Evolutionary conservation across 2,888 invertebrate species (phyloP), one percentile per base, ranked within the genome.

Genomic region (Cheilosia vernalis): DNA sequence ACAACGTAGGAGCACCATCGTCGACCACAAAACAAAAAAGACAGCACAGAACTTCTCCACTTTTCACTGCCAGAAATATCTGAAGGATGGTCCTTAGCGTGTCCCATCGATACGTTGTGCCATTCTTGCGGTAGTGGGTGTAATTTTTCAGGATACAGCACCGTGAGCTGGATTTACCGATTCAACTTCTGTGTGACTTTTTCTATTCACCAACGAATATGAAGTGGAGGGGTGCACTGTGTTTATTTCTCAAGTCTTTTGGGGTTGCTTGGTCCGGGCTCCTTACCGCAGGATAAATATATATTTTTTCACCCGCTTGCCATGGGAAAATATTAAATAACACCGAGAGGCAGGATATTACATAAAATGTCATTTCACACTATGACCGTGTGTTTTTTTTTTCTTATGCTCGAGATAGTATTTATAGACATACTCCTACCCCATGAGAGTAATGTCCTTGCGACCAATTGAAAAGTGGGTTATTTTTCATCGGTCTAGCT

Each of bases 61-160:
- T 66, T 76, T 76, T 84, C 80, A 64, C 73, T 70, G 74, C 64
- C 69, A 84, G 67, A 55, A 58, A 77, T 82, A 63, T 77, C 42
- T 47, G 17, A 77, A 70, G 49, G 72, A 77, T 66, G 64, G 64
- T 70, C 79, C 69, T 64, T 73, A 69, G 58, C 51, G 51, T 53
- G 17, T 56, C 72, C 63, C 49, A 66, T 53, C 56, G 49, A 74
- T 17, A 19, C 51, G 44, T 61, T 42, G 44, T 61, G 17, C 60
- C 55, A 15, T 21, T 17, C 21, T 61, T 30, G 49, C 42, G 53
- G 6, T 49, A 56, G 53, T 55, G 27, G 30, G 17, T 30, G 10
- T 27, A 40, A 42, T 58, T 60, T 58, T 21, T 51, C 21, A 21
- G 21, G 21, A 19, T 33, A 7, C 30, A 27, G 24, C 21, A 15